Evolutionary conservation across 2,113 vertebrate genomes (phyloP).

Genomic region (Microtus pennsylvanicus): DNA sequence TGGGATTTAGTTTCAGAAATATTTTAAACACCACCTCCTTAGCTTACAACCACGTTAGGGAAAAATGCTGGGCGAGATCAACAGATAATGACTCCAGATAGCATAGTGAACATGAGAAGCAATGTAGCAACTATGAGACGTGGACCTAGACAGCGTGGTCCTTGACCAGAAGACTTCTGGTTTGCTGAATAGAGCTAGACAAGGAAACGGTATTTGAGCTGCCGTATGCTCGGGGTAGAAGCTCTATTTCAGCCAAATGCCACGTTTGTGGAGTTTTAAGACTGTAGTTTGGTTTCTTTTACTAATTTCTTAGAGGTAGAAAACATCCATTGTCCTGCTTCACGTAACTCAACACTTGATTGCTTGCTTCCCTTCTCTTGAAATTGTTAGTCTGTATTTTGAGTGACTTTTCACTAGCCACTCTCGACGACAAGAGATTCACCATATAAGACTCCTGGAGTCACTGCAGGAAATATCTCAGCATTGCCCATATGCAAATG

Average conservation of each 20-base stretch:
- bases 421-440: background rate
- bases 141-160: background rate
- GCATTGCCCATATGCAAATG: background rate
- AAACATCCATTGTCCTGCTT: background rate
- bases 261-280: background rate
- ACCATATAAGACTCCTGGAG: background rate
- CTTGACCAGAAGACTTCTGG: background rate
- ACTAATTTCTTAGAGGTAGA: background rate
- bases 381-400: background rate
- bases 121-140: background rate
- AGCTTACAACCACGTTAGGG: background rate
- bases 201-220: background rate
- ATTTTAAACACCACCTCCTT: background rate
- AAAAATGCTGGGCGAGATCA: background rate
- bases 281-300: fast-evolving
- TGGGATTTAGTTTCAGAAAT: no score
- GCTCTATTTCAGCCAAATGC: background rate
- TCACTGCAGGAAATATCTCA: background rate
- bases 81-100: background rate
- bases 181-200: background rate
- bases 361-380: background rate
- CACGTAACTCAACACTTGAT: background rate
- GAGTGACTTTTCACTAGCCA: background rate
- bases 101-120: background rate
- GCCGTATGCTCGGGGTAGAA: background rate